Evolutionary conservation across 2,888 invertebrate species (phyloP), one percentile per base, ranked within the genome.

Genomic region (Agonopterix subpropinquella): DNA sequence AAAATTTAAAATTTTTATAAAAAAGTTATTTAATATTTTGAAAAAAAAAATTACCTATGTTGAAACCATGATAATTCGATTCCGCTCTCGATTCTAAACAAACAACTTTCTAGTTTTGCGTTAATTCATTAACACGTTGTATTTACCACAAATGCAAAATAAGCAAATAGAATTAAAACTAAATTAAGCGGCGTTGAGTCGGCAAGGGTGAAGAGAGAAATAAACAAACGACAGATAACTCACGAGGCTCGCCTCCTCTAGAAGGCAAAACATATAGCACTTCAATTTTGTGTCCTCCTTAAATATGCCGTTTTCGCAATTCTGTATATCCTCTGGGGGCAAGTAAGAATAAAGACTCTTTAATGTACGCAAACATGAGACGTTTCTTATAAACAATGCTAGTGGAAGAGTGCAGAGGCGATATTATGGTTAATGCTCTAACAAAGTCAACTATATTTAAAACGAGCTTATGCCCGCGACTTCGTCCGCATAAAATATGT

Each of bases 251-350:
- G 85, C 83, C 74, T 87, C 89, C 64, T 88, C 89, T 73, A 89
- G 54, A 56, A 89, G 70, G 73, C 89, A 89, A 79, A 80, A 87
- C 89, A 89, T 89, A 76, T 89, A 89, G 80, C 89, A 87, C 79
- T 88, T 87, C 77, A 89, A 80, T 80, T 87, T 87, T 62, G 68
- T 60, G 70, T 89, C 87, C 69, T 89, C 88, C 76, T 89, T 86
- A 82, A 89, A 89, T 81, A 88, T 86, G 77, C 89, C 89, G 67
- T 81, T 82, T 82, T 88, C 88, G 73, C 89, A 89, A 81, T 89
- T 88, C 73, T 70, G 64, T 75, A 89, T 87, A 74, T 89, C 89
- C 80, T 80, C 89, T 89, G 85, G 77, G 81, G 80, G 67, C 77
- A 80, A 79, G 71, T 71, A 73, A 70, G 68, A 79, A 80, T 84